phyloP scores from a whole-genome alignment of 2,888 invertebrate species.

The Drosophila flavopinicola region DNA sequence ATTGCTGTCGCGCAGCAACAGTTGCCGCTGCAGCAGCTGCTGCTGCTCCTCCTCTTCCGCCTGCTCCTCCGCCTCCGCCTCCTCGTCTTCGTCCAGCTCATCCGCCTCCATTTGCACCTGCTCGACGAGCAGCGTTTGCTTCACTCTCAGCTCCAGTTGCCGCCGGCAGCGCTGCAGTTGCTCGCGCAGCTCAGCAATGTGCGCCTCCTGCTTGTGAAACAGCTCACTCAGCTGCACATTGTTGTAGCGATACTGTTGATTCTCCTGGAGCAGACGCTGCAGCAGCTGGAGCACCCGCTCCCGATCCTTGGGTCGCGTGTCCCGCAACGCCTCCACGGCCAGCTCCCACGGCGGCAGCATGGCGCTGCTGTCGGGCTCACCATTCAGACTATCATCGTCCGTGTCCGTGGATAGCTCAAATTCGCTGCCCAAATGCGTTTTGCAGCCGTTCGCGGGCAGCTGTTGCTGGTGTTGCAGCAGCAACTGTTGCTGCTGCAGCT shows the following conservation, averaged over 20 bases:
- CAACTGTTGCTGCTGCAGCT: slow-evolving; percentile 37
- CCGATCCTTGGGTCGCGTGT: slow-evolving; percentile 82
- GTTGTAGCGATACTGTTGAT: slow-evolving; percentile 82
- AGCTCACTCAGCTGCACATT: slow-evolving; percentile 82
- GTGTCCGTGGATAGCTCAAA: slow-evolving; percentile 90
- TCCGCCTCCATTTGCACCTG: slow-evolving; percentile 29
- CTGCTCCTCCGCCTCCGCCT: slow-evolving; percentile 18
- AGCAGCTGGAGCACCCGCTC: slow-evolving; percentile 83
- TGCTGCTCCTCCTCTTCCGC: slow-evolving; percentile 25
- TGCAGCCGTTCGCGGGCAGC: slow-evolving; percentile 13
- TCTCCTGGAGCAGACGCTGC: slow-evolving; percentile 83
- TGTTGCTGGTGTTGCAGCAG: slow-evolving; percentile 30
- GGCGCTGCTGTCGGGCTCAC: slow-evolving; percentile 84
- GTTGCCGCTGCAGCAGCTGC: slow-evolving; percentile 33
- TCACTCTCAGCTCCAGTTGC: slow-evolving; percentile 68
- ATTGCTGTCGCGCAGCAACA: slow-evolving; percentile 44
- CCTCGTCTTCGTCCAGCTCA: slow-evolving; percentile 7
- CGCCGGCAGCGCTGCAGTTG: slow-evolving; percentile 82
- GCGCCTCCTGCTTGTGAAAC: slow-evolving; percentile 81
- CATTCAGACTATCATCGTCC: slow-evolving; percentile 87
- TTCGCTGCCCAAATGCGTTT: slow-evolving; percentile 85
- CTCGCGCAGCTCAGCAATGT: slow-evolving; percentile 82
- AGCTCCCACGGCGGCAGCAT: slow-evolving; percentile 83
- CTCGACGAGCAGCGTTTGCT: slow-evolving; percentile 55
- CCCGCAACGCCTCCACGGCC: slow-evolving; percentile 83